These are phyloP conservation scores for Rhagoletis pomonella DNA, from an alignment of 1,140 invertebrate species.

Conservation along the genomic window DNA sequence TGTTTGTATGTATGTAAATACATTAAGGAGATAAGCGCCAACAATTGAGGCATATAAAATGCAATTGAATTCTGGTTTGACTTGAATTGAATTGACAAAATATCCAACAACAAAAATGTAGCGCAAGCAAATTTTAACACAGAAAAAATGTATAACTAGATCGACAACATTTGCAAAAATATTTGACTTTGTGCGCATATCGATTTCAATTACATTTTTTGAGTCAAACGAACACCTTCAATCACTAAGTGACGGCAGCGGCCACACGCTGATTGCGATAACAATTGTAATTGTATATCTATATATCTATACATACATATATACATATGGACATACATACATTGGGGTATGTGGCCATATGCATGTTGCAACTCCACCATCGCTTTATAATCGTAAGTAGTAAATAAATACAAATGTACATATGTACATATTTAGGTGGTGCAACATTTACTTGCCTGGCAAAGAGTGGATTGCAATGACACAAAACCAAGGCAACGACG, in stretches of 20 bases:
- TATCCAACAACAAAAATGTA: neutral
- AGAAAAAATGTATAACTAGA: conserved; percentile 9
- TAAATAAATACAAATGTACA: too few species aligned
- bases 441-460: conserved; percentile 5
- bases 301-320: neutral
- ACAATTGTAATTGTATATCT: neutral
- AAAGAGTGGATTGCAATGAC: conserved; percentile 44
- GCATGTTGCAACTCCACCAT: neutral
- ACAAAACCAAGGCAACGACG: conserved; percentile 41
- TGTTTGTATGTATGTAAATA: neutral
- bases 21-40: neutral
- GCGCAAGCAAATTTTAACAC: neutral
- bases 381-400: too few species aligned
- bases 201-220: conserved; percentile 18
- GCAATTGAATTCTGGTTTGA: conserved; percentile 10
- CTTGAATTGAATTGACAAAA: neutral
- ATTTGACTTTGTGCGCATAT: conserved; percentile 9
- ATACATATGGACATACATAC: neutral
- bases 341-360: too few species aligned
- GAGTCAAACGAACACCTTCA: conserved; percentile 11
- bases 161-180: conserved; percentile 36
- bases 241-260: conserved; percentile 24
- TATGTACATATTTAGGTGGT: conserved; percentile 5
- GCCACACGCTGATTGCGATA: neutral
- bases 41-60: neutral